phyloP scores from a whole-genome alignment of 1,140 invertebrate species.

The Drosophila punjabiensis region DNA sequence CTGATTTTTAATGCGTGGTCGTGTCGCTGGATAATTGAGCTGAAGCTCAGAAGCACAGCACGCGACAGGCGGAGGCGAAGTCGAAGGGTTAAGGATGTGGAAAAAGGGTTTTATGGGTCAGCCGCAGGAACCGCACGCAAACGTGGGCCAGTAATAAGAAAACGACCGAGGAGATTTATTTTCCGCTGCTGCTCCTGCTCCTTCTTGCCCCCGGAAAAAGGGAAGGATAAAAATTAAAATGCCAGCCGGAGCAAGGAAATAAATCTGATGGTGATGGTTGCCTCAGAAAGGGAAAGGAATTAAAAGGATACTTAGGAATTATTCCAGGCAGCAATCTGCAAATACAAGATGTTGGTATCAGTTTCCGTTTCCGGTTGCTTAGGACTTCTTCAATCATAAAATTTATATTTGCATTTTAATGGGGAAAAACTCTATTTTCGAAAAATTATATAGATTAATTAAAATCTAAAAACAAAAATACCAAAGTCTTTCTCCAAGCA shows the following conservation, averaged over 20 bases:
- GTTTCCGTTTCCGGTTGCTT: constrained; percentile 2
- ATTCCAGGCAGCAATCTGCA: constrained; percentile 13
- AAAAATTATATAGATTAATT: not conserved
- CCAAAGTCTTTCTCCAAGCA: not conserved
- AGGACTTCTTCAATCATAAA: not conserved
- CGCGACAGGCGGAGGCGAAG: constrained; percentile 41
- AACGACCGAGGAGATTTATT: constrained; percentile 49
- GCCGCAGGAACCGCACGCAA: constrained; percentile 49
- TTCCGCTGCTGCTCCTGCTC: not conserved
- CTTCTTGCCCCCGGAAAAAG: constrained; percentile 5
- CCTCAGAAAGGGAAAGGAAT: not conserved
- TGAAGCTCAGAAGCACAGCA: constrained; percentile 46
- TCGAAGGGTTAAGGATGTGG: constrained; percentile 38
- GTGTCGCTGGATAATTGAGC: constrained; percentile 74
- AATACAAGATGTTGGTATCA: constrained; percentile 6
- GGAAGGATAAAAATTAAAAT: constrained; percentile 56
- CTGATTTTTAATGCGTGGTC: constrained; percentile 55
- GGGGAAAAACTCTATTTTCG: not conserved
- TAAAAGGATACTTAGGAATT: constrained; percentile 33
- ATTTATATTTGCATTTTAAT: not conserved
- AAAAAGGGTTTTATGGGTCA: constrained; percentile 55
- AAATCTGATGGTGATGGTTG: constrained; percentile 20
- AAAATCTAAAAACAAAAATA: not conserved
- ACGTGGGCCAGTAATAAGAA: constrained; percentile 51
- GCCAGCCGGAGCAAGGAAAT: constrained; percentile 20